These are phyloP conservation scores for Mormyrus proboscirostris DNA, from an alignment of 2,797 vertebrate species.

Conservation along the genomic window DNA sequence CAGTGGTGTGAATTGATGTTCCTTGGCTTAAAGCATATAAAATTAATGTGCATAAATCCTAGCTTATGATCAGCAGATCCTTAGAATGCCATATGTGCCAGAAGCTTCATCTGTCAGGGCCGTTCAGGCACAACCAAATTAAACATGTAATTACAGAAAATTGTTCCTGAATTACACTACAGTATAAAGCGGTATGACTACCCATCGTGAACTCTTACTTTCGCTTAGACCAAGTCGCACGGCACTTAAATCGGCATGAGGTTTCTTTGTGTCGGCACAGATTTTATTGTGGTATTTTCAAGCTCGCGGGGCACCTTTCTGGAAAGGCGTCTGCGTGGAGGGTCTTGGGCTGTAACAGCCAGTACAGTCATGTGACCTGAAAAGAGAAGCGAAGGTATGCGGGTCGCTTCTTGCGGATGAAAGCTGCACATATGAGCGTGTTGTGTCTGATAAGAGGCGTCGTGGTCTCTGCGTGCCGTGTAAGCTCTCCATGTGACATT, in stretches of 20 bases:
- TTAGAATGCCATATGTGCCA: neutral
- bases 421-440: neutral
- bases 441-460: neutral
- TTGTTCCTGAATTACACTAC: neutral
- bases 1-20: neutral
- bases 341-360: neutral
- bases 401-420: neutral
- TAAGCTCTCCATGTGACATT: neutral
- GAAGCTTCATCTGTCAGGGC: neutral
- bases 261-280: neutral
- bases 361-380: neutral
- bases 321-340: neutral
- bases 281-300: neutral
- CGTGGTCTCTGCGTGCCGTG: neutral
- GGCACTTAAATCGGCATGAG: neutral
- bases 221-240: neutral
- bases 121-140: neutral
- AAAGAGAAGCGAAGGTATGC: neutral
- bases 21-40: neutral
- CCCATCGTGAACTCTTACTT: neutral
- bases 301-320: neutral
- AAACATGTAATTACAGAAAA: constrained; percentile 4
- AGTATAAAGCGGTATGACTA: neutral
- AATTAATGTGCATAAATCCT: neutral
- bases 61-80: neutral